Evolutionary conservation across 2,888 invertebrate genomes (phyloP), one percentile per base, ranked within the genome.

Genomic region (Acleris cristana): DNA sequence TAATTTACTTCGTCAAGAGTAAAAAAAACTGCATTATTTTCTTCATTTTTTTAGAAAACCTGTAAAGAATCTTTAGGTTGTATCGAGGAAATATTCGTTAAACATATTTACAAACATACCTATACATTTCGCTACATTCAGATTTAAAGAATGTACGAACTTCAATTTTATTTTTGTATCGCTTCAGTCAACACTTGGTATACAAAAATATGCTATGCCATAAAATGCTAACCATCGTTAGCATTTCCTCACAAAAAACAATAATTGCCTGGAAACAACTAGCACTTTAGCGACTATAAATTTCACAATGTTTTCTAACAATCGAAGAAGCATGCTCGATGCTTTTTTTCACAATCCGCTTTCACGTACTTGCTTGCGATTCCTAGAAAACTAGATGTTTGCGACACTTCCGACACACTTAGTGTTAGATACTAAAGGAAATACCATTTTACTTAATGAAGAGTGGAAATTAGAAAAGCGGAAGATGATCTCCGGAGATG

Each of bases 361-460:
- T 76, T 80, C 79, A 70, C 78, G 71, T 60, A 69, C 71, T 76
- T 76, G 76, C 76, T 76, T 76, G 70, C 78, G 80, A 78, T 74
- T 69, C 62, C 71, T 77, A 76, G 79, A 80, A 80, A 83, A 80
- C 77, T 79, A 70, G 76, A 73, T 73, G 76, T 75, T 55, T 68
- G 71, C 65, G 48, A 51, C 66, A 79, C 83, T 87, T 88, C 87
- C 87, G 85, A 83, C 76, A 72, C 69, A 72, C 71, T 69, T 74
- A 64, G 58, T 53, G 61, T 68, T 56, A 65, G 68, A 81, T 82
- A 65, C 64, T 70, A 65, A 74, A 84, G 86, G 88, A 85, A 87
- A 81, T 74, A 71, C 69, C 70, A 74, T 76, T 76, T 79, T 76
- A 76, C 78, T 76, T 71, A 58, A 62, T 30, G 34, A 65, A 70